phyloP scores from a whole-genome alignment of 64 coral and sea anemone genomes.

The Pocillopora verrucosa region DNA sequence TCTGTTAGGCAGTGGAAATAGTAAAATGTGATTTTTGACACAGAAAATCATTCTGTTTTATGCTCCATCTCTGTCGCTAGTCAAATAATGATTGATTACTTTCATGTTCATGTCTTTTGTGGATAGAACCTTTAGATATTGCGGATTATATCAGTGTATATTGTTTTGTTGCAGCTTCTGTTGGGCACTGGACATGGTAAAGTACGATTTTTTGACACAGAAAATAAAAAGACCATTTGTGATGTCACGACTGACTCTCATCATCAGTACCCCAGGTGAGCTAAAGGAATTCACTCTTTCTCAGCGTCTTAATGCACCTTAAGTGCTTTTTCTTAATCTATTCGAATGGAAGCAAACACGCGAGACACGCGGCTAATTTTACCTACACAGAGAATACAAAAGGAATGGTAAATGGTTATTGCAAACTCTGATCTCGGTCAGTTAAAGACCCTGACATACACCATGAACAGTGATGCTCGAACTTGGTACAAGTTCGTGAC shows the following conservation, averaged over 20 bases:
- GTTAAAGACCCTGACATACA: too few relatives aligned
- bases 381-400: too few relatives aligned
- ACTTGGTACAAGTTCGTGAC: too few relatives aligned
- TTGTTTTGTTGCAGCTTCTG: conserved; percentile 63
- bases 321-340: not conserved
- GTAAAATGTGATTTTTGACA: conserved; percentile 94
- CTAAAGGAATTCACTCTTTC: not conserved
- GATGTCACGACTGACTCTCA: conserved; percentile 82
- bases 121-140: too few relatives aligned
- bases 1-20: conserved; percentile 82
- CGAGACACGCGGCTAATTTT: too few relatives aligned
- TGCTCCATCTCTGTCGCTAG: too few relatives aligned
- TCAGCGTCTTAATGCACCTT: not conserved
- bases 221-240: conserved; percentile 84
- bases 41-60: conserved; percentile 15
- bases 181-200: conserved; percentile 90
- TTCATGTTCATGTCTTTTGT: too few relatives aligned
- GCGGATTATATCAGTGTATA: too few relatives aligned
- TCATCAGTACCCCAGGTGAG: conserved; percentile 83
- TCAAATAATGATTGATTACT: too few relatives aligned
- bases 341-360: not conserved
- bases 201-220: conserved; percentile 92
- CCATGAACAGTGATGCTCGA: too few relatives aligned
- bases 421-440: too few relatives aligned
- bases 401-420: too few relatives aligned